Percentiles rank a stretch among this genome's conserved stretches.
These are phyloP conservation scores for Nestor notabilis DNA, from an alignment of 2,113 vertebrate species.

Conservation along the genomic window DNA sequence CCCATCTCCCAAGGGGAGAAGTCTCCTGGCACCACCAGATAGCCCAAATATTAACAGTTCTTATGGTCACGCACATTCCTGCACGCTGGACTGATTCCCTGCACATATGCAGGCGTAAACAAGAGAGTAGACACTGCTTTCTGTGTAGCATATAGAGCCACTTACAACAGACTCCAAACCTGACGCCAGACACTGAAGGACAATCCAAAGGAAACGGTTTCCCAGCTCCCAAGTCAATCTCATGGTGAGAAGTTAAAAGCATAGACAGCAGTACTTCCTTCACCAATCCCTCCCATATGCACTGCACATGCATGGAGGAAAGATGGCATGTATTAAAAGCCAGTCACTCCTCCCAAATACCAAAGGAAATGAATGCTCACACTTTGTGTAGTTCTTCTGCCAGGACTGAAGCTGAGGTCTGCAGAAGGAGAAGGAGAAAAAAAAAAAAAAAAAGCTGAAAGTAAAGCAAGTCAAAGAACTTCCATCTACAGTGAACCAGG, in stretches of 20 bases:
- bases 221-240: background rate
- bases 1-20: background rate
- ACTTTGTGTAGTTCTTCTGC: constrained; percentile 96
- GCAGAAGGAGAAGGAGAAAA: background rate
- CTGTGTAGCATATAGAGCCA: background rate
- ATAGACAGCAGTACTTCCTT: background rate
- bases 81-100: background rate
- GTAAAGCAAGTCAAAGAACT: constrained; percentile 21
- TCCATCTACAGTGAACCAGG: background rate
- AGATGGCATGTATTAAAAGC: background rate
- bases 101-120: background rate
- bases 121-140: background rate
- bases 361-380: constrained; percentile 79
- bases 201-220: background rate
- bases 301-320: rapidly evolving
- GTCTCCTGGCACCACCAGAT: background rate
- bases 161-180: background rate
- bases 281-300: rapidly evolving
- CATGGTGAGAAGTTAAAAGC: background rate
- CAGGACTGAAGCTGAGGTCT: constrained; percentile 84
- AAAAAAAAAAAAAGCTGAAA: constrained; percentile 2
- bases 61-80: background rate
- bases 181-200: background rate
- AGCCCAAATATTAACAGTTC: background rate
- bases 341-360: background rate